A percentile compares a stretch with the other conserved stretches of the same genome.
Conservation (phyloP, 2,113 vertebrate species). For the Leptobrachium leishanense region DNA sequence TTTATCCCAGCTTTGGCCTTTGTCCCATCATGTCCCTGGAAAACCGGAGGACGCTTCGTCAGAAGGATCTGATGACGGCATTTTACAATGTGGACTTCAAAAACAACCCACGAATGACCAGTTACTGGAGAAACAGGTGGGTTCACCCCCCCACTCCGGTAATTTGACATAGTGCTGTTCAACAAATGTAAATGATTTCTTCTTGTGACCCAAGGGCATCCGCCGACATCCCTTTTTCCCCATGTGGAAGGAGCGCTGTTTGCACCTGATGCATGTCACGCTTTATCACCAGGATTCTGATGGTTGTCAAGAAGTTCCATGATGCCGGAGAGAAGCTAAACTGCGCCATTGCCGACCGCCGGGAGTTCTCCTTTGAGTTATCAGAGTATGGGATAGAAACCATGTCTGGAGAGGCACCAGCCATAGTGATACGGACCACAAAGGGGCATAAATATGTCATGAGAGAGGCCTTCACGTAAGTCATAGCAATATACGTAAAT, state of each 20-base stretch:
- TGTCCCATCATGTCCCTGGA: slow-evolving; percentile 72
- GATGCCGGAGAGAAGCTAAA: slow-evolving; percentile 55
- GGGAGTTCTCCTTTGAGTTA: slow-evolving; percentile 68
- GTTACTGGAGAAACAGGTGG: slow-evolving; percentile 78
- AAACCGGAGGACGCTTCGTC: slow-evolving; percentile 65
- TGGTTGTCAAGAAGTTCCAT: slow-evolving; percentile 61
- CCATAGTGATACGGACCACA: slow-evolving; percentile 66
- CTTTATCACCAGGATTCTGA: slow-evolving; percentile 65
- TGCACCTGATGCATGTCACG: neutral
- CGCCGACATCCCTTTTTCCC: too few relatives aligned
- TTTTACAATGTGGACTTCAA: slow-evolving; percentile 70
- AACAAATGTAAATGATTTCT: too few relatives aligned
- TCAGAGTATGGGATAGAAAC: slow-evolving; percentile 67
- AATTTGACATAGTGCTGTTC: too few relatives aligned
- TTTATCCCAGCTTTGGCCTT: slow-evolving; percentile 63
- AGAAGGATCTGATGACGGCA: slow-evolving; percentile 65
- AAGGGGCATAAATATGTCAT: slow-evolving; percentile 72
- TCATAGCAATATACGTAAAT: slow-evolving; percentile 11
- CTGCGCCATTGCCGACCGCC: slow-evolving; percentile 68
- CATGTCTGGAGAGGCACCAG: slow-evolving; percentile 63
- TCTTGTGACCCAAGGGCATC: too few relatives aligned
- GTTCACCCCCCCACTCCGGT: neutral
- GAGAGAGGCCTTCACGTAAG: slow-evolving; percentile 78
- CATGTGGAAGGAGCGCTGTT: too few relatives aligned
- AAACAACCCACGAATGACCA: slow-evolving; percentile 64